Evolutionary conservation across 2,888 invertebrate species (phyloP), one percentile per base, ranked within the genome.

Genomic region (Pachycephus smyrnensis): DNA sequence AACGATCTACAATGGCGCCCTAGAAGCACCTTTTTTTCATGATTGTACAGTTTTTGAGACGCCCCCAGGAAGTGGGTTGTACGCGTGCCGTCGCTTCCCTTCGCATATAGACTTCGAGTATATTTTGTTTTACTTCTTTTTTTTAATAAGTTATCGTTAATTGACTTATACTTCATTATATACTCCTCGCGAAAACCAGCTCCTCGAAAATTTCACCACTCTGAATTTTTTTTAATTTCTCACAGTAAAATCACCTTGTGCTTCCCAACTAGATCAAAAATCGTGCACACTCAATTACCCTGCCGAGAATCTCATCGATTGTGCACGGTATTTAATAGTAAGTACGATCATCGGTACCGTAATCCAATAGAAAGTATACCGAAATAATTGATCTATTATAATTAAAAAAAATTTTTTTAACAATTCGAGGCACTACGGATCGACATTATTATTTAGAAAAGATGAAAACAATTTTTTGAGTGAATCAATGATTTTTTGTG

Each of bases 1-100:
- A 75, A 78, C 35, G 78, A 69, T 78, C 74, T 36, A 35, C 78
- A 71, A 76, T 73, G 79, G 79, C 79, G 75, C 76, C 73, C 79
- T 79, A 79, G 69, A 68, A 80, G 77, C 81, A 81, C 81, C 80
- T 77, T 76, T 55, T 55, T 23, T 80, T 78, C 74, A 82, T 84
- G 84, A 84, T 84, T 85, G 85, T 84, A 83, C 84, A 84, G 82
- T 84, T 83, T 80, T 77, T 79, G 79, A 82, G 82, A 82, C 81
- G 79, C 80, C 69, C 75, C 79, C 80, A 76, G 79, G 79, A 82
- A 82, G 77, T 71, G 75, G 75, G 69, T 79, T 81, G 81, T 79
- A 75, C 76, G 71, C 35, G 69, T 79, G 77, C 79, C 77, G 74
- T 79, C 77, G 79, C 77, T 73, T 76, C 73, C 77, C 75, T 76